Conservation (phyloP, 2,888 invertebrate species). For the Phalangium opilio region DNA sequence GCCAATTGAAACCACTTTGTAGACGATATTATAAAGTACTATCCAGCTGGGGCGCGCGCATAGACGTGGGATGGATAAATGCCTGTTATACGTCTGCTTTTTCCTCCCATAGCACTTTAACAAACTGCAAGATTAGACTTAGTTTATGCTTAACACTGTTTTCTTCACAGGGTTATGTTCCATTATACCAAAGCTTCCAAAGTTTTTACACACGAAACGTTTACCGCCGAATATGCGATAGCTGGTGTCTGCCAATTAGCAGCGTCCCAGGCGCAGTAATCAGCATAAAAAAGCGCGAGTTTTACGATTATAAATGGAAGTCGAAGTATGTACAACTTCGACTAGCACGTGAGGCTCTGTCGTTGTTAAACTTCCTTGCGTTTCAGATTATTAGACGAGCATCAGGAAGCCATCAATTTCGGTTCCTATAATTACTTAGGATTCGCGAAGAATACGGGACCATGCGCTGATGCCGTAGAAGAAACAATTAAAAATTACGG, state of each 20-base stretch:
- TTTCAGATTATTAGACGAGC: conserved; percentile 33
- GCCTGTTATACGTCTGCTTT: too few relatives aligned
- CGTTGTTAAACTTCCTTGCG: too few relatives aligned
- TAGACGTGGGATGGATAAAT: too few relatives aligned
- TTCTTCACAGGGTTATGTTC: conserved; percentile 32
- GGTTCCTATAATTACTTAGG: conserved; percentile 98
- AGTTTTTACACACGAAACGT: conserved; percentile 69
- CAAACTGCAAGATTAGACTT: too few relatives aligned
- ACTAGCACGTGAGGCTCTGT: too few relatives aligned
- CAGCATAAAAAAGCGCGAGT: conserved; percentile 63
- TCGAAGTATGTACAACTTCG: conserved; percentile 68
- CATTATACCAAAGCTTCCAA: conserved; percentile 35
- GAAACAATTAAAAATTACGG: conserved; percentile 53
- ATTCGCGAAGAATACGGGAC: conserved; percentile 68
- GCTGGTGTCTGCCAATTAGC: conserved; percentile 87
- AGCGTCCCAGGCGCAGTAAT: conserved; percentile 81
- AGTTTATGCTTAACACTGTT: too few relatives aligned
- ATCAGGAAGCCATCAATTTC: conserved; percentile 68
- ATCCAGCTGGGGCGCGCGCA: too few relatives aligned
- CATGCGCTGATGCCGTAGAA: conserved; percentile 59
- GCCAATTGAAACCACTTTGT: too few relatives aligned
- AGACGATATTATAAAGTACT: too few relatives aligned
- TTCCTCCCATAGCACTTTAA: too few relatives aligned
- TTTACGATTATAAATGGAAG: conserved; percentile 80
- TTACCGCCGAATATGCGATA: conserved; percentile 80